Evolutionary conservation across 2,113 vertebrate species (phyloP).

Genomic region (Xenopus tropicalis): DNA sequence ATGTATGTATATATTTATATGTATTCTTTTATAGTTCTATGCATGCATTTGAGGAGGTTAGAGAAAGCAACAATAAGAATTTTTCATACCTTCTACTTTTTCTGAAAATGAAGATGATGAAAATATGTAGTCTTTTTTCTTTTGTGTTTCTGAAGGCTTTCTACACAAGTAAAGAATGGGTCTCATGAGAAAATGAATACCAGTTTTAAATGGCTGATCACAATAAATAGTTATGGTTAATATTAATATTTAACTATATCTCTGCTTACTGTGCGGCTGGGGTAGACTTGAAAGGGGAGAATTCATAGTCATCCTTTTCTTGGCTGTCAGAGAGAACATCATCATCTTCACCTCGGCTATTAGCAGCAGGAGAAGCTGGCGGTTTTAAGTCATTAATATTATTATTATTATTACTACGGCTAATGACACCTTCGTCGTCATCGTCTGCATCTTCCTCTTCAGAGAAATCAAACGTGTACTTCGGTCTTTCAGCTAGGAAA

Average conservation of each 20-base stretch:
- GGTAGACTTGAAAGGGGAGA: constrained; percentile 71
- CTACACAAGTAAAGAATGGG: constrained; percentile 55
- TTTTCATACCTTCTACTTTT: constrained; percentile 81
- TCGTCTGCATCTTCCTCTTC: constrained; percentile 88
- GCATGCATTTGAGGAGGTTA: too few relatives aligned
- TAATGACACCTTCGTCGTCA: constrained; percentile 60
- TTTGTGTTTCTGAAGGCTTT: constrained; percentile 70
- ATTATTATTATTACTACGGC: constrained; percentile 60
- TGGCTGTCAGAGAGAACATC: constrained; percentile 68
- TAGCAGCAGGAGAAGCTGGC: constrained; percentile 72
- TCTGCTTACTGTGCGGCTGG: constrained; percentile 67
- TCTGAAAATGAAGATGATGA: constrained; percentile 77
- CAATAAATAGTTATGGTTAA: constrained; percentile 15
- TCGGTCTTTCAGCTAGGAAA: constrained; percentile 83
- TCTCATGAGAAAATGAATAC: constrained; percentile 14
- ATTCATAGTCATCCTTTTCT: constrained; percentile 78
- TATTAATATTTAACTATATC: background rate
- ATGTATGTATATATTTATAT: too few relatives aligned
- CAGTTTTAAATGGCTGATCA: background rate
- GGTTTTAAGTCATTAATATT: constrained; percentile 68
- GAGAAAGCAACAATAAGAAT: background rate
- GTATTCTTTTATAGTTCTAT: too few relatives aligned
- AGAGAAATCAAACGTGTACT: constrained; percentile 97
- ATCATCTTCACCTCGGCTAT: constrained; percentile 71
- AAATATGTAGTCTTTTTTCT: constrained; percentile 71